phyloP scores from a whole-genome alignment of 2,888 invertebrate species.

The Dolichopus griseipennis region DNA sequence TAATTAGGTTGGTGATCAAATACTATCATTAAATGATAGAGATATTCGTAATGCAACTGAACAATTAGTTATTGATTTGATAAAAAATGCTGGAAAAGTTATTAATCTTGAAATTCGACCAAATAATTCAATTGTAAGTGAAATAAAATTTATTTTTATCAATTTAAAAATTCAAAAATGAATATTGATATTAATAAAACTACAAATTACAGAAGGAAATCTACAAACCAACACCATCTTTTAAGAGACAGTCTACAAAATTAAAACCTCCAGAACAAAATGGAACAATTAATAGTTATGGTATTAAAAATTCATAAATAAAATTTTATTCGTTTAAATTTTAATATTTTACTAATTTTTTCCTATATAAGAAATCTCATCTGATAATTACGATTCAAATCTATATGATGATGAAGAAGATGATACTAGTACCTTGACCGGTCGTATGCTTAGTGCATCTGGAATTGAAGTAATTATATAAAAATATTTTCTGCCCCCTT shows the following conservation, averaged over 20 bases:
- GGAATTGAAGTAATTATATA: constrained; percentile 57
- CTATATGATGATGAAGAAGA: constrained; percentile 54
- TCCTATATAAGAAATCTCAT: neutral
- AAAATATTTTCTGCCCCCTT: neutral
- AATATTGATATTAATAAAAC: neutral
- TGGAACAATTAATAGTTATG: constrained; percentile 26
- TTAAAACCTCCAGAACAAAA: constrained; percentile 20
- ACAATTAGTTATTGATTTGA: constrained; percentile 88
- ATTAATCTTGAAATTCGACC: constrained; percentile 82
- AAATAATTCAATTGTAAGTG: neutral
- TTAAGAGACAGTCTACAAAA: neutral
- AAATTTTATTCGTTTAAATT: constrained; percentile 27
- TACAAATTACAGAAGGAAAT: neutral
- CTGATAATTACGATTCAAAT: neutral
- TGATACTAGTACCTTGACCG: constrained; percentile 68
- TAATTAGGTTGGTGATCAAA: constrained; percentile 38
- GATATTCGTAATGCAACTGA: constrained; percentile 87
- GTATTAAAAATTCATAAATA: too few relatives aligned
- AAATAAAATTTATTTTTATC: neutral
- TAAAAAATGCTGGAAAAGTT: constrained; percentile 80
- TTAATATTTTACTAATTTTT: constrained; percentile 7
- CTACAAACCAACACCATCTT: neutral
- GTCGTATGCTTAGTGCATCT: constrained; percentile 65
- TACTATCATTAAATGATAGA: constrained; percentile 74
- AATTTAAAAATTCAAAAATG: constrained; percentile 13